phyloP scores from a whole-genome alignment of 2,797 vertebrate species.

The Smutsia temminckii region DNA sequence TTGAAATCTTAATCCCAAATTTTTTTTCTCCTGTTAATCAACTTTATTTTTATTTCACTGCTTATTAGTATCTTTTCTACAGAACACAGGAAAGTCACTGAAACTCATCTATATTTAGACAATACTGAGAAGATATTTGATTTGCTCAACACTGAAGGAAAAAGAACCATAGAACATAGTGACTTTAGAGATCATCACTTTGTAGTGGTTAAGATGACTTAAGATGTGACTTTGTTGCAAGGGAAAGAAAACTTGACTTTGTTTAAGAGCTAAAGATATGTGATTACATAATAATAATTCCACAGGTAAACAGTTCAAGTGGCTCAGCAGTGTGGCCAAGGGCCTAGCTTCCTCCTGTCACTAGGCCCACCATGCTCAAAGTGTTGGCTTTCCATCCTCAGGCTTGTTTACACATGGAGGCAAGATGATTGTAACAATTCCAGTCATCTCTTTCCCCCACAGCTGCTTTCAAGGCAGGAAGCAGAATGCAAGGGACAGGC shows the following conservation, averaged over 20 bases:
- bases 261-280: background rate
- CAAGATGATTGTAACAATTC: background rate
- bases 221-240: background rate
- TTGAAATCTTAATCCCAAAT: background rate
- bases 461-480: background rate
- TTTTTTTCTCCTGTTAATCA: slow-evolving; percentile 1
- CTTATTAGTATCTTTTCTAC: slow-evolving; percentile 29
- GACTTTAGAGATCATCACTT: slow-evolving; percentile 22
- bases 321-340: background rate
- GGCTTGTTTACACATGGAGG: background rate
- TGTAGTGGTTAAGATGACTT: background rate
- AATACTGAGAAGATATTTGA: slow-evolving; percentile 41
- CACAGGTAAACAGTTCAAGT: background rate
- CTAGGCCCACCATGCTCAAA: background rate
- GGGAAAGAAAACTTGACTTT: background rate
- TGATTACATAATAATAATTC: background rate
- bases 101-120: slow-evolving; percentile 3
- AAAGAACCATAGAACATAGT: slow-evolving; percentile 23
- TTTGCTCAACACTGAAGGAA: background rate
- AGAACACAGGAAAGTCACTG: slow-evolving; percentile 32
- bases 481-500: background rate
- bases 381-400: background rate
- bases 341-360: background rate
- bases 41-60: slow-evolving; percentile 33
- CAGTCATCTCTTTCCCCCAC: background rate